A percentile compares a stretch with the other conserved stretches of the same genome.
These are phyloP conservation scores for Gnathonemus longibarbis DNA, from an alignment of 2,113 vertebrate genomes.

Conservation along the genomic window DNA sequence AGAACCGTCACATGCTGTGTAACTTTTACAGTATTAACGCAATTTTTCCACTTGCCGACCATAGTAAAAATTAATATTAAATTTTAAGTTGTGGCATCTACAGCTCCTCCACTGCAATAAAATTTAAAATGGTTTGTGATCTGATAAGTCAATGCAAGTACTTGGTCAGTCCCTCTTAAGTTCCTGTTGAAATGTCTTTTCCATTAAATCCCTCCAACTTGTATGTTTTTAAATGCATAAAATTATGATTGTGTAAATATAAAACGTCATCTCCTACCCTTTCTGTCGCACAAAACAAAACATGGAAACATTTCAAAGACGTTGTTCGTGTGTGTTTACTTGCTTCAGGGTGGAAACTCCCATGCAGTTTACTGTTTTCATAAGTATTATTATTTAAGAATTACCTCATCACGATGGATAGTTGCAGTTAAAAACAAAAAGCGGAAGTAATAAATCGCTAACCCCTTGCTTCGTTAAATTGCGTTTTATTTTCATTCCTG, in stretches of 20 bases:
- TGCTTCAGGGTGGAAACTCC: neutral
- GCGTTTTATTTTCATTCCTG: neutral
- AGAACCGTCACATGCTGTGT: neutral
- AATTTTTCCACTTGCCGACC: neutral
- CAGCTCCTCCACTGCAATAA: neutral
- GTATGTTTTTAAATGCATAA: neutral
- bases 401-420: neutral
- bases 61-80: neutral
- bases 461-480: neutral
- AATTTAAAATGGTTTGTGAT: neutral
- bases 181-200: neutral
- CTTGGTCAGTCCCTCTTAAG: neutral
- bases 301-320: neutral
- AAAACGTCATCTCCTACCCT: neutral
- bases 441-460: neutral
- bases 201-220: neutral
- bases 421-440: neutral
- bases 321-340: neutral
- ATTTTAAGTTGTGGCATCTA: neutral
- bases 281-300: neutral
- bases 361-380: neutral
- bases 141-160: neutral
- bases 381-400: neutral
- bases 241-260: neutral
- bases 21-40: neutral